A percentile compares a stretch with the other conserved stretches of the same genome.
phyloP scores from a whole-genome alignment of 2,888 invertebrate genomes.

The Nineta flava region DNA sequence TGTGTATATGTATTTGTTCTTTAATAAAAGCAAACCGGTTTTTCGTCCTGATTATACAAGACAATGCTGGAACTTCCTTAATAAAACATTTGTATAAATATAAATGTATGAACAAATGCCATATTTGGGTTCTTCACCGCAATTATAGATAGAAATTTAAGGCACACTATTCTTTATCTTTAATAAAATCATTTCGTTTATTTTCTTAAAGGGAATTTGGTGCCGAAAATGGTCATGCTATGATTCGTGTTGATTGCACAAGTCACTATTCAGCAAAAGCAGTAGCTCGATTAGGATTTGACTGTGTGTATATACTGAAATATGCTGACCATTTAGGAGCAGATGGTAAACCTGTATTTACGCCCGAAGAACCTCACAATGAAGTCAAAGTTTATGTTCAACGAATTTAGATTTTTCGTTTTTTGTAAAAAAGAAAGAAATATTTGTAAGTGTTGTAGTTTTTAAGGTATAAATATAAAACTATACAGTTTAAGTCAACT shows the following conservation, averaged over 20 bases:
- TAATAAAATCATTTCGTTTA: too few species aligned
- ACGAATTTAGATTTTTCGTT: slow-evolving; percentile 5
- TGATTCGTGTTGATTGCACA: slow-evolving; percentile 57
- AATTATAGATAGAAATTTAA: too few species aligned
- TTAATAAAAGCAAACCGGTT: too few species aligned
- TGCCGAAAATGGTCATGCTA: slow-evolving; percentile 32
- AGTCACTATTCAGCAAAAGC: slow-evolving; percentile 62
- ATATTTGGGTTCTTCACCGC: too few species aligned
- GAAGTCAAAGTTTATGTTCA: slow-evolving; percentile 21
- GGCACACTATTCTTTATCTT: too few species aligned
- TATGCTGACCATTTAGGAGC: slow-evolving; percentile 44
- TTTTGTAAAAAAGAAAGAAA: neutral
- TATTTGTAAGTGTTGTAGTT: neutral
- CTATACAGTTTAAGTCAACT: too few species aligned
- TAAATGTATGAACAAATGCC: too few species aligned
- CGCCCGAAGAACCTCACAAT: slow-evolving; percentile 36
- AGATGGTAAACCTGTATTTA: slow-evolving; percentile 44
- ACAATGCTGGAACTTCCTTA: too few species aligned
- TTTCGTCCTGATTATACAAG: too few species aligned
- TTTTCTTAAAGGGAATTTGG: slow-evolving; percentile 41
- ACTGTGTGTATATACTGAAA: slow-evolving; percentile 43
- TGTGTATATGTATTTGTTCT: too few species aligned
- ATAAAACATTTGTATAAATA: too few species aligned
- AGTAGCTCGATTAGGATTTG: slow-evolving; percentile 53
- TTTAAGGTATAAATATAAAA: too few species aligned